Evolutionary conservation across 2,113 vertebrate genomes (phyloP).

Genomic region (Pituophis catenifer): DNA sequence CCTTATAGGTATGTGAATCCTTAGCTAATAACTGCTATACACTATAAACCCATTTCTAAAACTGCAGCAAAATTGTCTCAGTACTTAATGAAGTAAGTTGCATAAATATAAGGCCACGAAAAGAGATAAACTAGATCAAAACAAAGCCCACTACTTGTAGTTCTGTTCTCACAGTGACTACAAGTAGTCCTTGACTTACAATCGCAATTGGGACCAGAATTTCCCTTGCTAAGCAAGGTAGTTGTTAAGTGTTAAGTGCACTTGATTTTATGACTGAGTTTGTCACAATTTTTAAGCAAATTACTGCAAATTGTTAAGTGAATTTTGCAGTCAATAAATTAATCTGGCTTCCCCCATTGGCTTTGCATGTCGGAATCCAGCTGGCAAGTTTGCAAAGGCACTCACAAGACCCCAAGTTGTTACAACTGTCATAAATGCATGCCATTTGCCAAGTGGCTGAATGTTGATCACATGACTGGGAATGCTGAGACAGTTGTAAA

Average conservation of each 20-base stretch:
- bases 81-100: not conserved
- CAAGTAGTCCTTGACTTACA: not conserved
- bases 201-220: not conserved
- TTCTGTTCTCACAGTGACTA: not conserved
- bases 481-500: not conserved
- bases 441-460: not conserved
- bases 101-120: not conserved
- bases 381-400: not conserved
- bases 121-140: not conserved
- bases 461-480: not conserved
- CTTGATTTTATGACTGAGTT: not conserved
- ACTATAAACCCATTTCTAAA: not conserved
- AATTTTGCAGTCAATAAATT: not conserved
- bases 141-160: not conserved
- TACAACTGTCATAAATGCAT: not conserved
- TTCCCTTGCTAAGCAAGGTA: not conserved
- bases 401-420: not conserved
- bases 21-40: not conserved
- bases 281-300: not conserved
- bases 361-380: not conserved
- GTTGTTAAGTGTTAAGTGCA: not conserved
- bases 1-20: constrained; percentile 85
- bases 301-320: not conserved
- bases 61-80: not conserved
- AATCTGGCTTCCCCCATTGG: not conserved